A percentile compares a stretch with the other conserved stretches of the same genome.
These are phyloP conservation scores for Riparia riparia DNA, from an alignment of 2,113 vertebrate species.

Conservation along the genomic window DNA sequence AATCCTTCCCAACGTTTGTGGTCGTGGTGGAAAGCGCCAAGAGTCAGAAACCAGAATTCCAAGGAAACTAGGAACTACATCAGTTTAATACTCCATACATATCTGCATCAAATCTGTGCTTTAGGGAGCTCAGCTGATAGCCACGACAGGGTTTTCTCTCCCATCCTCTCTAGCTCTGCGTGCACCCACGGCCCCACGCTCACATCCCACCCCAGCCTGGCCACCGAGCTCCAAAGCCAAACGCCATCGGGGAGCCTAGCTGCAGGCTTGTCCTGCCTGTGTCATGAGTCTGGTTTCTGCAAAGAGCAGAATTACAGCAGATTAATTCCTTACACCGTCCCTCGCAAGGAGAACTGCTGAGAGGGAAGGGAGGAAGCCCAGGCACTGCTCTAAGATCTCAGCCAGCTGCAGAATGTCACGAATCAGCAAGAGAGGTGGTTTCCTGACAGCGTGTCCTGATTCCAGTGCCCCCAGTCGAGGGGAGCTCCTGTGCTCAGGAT, in stretches of 20 bases:
- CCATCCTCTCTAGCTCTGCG: not conserved
- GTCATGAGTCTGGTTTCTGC: not conserved
- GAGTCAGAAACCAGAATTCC: not conserved
- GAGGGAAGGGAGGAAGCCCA: not conserved
- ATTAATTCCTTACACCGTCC: not conserved
- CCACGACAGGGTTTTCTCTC: rapidly evolving
- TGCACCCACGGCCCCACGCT: not conserved
- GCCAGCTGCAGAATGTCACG: not conserved
- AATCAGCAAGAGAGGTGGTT: not conserved
- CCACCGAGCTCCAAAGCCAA: not conserved
- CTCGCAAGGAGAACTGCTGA: not conserved
- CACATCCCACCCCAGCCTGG: not conserved
- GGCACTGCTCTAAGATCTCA: not conserved
- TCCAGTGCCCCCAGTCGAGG: not conserved
- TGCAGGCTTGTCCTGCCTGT: not conserved
- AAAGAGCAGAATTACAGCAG: not conserved
- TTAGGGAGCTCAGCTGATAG: rapidly evolving
- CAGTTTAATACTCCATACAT: not conserved
- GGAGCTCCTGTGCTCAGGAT: not conserved
- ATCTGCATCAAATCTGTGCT: not conserved
- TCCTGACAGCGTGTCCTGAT: not conserved
- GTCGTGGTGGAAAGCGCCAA: not conserved
- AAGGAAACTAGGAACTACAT: not conserved
- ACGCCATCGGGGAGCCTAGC: rapidly evolving
- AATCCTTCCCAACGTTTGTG: not conserved